Evolutionary conservation across 2,888 invertebrate genomes (phyloP), one percentile per base, ranked within the genome.

Genomic region (Poecilobothrus nobilitatus): DNA sequence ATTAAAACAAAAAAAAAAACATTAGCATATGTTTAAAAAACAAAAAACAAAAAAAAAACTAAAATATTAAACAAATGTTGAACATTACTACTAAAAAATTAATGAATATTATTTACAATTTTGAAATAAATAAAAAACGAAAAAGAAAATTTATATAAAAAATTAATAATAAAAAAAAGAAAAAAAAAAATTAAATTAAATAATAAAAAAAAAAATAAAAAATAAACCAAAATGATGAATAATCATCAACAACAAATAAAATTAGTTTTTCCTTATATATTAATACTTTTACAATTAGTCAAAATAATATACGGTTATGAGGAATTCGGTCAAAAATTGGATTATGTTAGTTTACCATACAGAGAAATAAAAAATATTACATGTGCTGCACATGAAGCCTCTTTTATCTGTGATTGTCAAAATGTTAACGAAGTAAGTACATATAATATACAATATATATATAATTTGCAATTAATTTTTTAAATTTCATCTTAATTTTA

Each of bases 361-460:
- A 33, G 65, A 34, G 65, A 71, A 22, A 18, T 68, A 44, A 67
- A 72, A 66, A 80, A 78, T 75, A 77, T 79, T 66, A 76, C 68
- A 67, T 81, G 80, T 71, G 75, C 76, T 68, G 74, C 77, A 33
- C 78, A 79, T 68, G 80, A 80, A 63, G 76, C 76, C 18, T 79
- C 79, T 71, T 79, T 77, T 69, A 79, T 78, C 69, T 82, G 82
- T 66, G 80, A 82, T 73, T 82, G 82, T 73, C 75, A 76, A 69
- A 77, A 78, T 74, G 71, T 71, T 44, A 75, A 78, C 33, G 76
- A 77, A 79, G 82, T 82, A 75, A 77, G 77, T 76, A 67, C 65
- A 12, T 21, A 27, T 4, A 4, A 27, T 27, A 4, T 27, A 27
- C 2, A 27, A 63, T 53, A 8, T 5, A n/a, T 67, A 7, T 15